Evolutionary conservation across 2,797 vertebrate genomes (phyloP), one percentile per base, ranked within the genome.

Genomic region (Falco berigora): DNA sequence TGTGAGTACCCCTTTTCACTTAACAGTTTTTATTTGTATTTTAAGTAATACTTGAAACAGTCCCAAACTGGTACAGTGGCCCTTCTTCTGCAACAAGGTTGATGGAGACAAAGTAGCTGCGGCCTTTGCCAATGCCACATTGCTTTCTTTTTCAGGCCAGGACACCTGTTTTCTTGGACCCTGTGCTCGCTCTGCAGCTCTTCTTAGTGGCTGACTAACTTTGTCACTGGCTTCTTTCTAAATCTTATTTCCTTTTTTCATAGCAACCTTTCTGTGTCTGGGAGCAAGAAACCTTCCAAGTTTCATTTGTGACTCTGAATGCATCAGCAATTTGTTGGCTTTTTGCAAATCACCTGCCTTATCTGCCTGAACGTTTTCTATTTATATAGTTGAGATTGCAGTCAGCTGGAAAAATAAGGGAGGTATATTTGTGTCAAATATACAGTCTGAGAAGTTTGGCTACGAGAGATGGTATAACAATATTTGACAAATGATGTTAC

Each of bases 1-100:
- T 92, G 99, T 99, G 98, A 99, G 99, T 99, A 98, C 98, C 92
- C 34, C n/a, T 82, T 78, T 71, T 64, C 62, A 36, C 14, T 81
- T 18, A 28, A 0, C 56, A 34, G 13, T n/a, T 94, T 76, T 74
- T 8, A 32, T 47, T 75, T 72, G 44, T 73, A 30, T 58, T 91
- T 62, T 72, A 49, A 61, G 22, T 44, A 56, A 32, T 30, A 56
- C 18, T 75, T 92, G 74, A 71, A 69, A 47, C 7, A 21, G 16
- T 67, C 56, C 53, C 76, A 59, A 30, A 3, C 27, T 79, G 53
- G 23, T 90, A 17, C 63, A 80, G 53, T 66, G 55, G 24, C 86
- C 28, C 21, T 85, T 88, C 28, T 78, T 68, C 75, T 92, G 30
- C 58, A 40, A 22, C 14, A 68, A 38, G 10, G 17, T 49, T 22